Percentiles rank a stretch among this genome's conserved stretches.
These are phyloP conservation scores for Chrysolina haemoptera DNA, from an alignment of 2,888 invertebrate species.

Conservation along the genomic window DNA sequence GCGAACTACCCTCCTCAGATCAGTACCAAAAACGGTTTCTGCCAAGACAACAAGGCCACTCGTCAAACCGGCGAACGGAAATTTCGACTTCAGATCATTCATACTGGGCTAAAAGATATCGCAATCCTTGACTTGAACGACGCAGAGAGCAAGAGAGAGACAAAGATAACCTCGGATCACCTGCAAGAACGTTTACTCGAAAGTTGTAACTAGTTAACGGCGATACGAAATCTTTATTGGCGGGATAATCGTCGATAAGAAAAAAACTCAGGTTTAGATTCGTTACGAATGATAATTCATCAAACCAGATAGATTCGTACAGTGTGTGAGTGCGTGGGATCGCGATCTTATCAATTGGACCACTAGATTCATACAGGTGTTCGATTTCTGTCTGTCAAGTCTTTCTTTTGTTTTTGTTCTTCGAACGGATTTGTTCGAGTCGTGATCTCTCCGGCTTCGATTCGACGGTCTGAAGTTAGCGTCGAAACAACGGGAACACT, in stretches of 20 bases:
- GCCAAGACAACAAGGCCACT: no score
- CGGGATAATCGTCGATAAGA: conserved; percentile 20
- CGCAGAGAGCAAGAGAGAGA: conserved; percentile 2
- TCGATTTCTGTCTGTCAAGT: not conserved
- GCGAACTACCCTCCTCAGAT: no score
- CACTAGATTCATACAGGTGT: not conserved
- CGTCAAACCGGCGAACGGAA: not conserved
- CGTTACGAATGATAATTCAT: not conserved
- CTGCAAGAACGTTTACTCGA: conserved; percentile 16
- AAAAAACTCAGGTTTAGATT: not conserved
- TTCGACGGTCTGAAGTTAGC: not conserved
- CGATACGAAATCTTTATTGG: conserved; percentile 19
- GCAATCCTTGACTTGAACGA: not conserved
- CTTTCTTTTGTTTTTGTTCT: not conserved
- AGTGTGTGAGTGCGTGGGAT: conserved; percentile 1
- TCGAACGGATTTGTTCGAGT: no score
- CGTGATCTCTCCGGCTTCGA: not conserved
- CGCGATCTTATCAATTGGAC: not conserved
- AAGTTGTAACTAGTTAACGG: conserved; percentile 21
- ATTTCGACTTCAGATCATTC: not conserved
- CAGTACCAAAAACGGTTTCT: no score
- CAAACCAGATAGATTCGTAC: not conserved
- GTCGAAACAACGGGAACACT: not conserved
- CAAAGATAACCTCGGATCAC: conserved; percentile 1
- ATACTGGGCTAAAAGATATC: conserved; percentile 17